These are phyloP conservation scores for Syngnathus typhle DNA, from an alignment of 2,113 vertebrate genomes.

Conservation along the genomic window DNA sequence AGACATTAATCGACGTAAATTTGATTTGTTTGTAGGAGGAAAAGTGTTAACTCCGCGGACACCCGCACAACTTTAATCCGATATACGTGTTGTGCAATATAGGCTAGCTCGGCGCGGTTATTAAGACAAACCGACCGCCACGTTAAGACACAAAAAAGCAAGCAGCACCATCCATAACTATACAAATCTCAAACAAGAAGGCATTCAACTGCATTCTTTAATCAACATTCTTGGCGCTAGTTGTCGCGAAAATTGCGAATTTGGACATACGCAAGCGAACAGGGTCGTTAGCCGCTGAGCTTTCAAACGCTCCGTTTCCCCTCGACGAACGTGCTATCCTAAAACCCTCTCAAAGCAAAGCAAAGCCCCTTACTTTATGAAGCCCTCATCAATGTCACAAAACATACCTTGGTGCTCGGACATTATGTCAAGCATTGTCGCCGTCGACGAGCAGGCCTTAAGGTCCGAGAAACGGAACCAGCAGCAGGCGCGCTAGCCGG, in stretches of 20 bases:
- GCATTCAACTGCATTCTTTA: not conserved
- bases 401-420: constrained; percentile 77
- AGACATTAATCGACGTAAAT: not conserved
- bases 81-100: not conserved
- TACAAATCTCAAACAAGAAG: not conserved
- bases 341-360: not conserved
- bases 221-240: not conserved
- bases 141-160: not conserved
- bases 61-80: not conserved
- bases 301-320: not conserved
- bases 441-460: constrained; percentile 57
- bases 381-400: not conserved
- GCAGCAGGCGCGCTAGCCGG: constrained; percentile 61
- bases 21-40: not conserved
- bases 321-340: not conserved
- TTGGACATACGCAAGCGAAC: constrained; percentile 41
- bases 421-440: constrained; percentile 81
- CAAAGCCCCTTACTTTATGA: not conserved
- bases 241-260: not conserved
- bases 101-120: not conserved
- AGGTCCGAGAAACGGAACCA: constrained; percentile 41
- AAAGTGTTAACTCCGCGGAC: not conserved
- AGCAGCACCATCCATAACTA: not conserved
- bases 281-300: constrained; percentile 7
- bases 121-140: not conserved